Conservation (phyloP, 2,888 invertebrate species). For the Tuta absoluta region DNA sequence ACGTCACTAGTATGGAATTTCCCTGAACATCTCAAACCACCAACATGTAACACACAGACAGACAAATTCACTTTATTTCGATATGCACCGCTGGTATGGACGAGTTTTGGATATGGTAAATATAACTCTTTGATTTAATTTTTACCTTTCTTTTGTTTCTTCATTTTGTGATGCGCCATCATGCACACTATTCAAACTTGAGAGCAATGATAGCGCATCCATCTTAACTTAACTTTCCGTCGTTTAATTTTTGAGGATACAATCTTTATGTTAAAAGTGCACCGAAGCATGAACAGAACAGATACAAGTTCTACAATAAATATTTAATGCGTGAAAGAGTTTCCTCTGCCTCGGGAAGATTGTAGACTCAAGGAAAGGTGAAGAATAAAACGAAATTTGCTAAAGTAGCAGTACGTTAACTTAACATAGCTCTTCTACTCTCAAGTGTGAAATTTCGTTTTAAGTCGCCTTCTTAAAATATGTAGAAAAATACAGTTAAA, state of each 20-base stretch:
- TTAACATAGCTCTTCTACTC: neutral
- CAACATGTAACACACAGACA: slow-evolving; percentile 34
- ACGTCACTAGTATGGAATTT: slow-evolving; percentile 1
- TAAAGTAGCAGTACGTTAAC: neutral
- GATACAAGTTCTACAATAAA: neutral
- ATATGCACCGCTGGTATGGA: slow-evolving; percentile 82
- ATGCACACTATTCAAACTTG: neutral
- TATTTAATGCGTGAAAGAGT: neutral
- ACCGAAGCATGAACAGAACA: neutral
- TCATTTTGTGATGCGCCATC: slow-evolving; percentile 45
- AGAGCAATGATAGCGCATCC: slow-evolving; percentile 1
- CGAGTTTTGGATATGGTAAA: slow-evolving; percentile 70
- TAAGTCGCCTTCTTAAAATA: slow-evolving; percentile 1
- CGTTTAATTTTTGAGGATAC: neutral
- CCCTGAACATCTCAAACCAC: slow-evolving; percentile 2
- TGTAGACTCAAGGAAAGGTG: neutral
- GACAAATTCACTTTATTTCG: slow-evolving; percentile 59
- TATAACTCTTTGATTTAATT: slow-evolving; percentile 46
- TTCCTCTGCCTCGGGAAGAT: neutral
- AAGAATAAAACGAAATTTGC: slow-evolving; percentile 17
- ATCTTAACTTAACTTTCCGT: neutral
- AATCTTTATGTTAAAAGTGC: neutral
- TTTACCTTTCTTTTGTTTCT: slow-evolving; percentile 39
- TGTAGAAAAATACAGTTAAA: slow-evolving; percentile 14
- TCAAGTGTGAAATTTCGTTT: slow-evolving; percentile 21